Percentiles rank a stretch among this genome's conserved stretches.
phyloP scores from a whole-genome alignment of 2,888 invertebrate species.

The Drosophila rellima region DNA sequence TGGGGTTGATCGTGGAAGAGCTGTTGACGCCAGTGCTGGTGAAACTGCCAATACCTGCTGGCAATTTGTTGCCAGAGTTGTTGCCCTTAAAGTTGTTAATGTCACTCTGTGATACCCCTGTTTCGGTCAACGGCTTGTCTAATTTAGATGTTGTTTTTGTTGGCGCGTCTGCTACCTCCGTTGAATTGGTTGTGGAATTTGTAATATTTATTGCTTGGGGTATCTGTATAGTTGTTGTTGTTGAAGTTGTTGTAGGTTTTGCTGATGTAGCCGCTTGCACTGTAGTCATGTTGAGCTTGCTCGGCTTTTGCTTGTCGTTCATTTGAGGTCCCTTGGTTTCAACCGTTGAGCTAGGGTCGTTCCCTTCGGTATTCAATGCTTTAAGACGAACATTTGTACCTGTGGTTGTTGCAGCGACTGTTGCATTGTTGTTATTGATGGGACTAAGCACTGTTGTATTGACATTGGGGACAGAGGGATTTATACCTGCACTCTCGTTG shows the following conservation, averaged over 20 bases:
- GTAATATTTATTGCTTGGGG: conserved; percentile 1
- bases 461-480: neutral
- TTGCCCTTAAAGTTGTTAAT: conserved; percentile 2
- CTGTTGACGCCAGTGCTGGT: conserved; percentile 9
- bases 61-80: neutral
- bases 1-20: conserved; percentile 10
- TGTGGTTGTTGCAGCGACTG: neutral
- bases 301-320: conserved; percentile 1
- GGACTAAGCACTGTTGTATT: conserved; percentile 13
- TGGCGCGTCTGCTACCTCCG: conserved; percentile 19
- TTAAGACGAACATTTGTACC: neutral
- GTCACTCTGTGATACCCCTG: conserved; percentile 16
- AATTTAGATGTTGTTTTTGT: conserved; percentile 21
- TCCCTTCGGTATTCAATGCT: neutral
- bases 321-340: neutral
- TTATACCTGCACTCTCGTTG: conserved; percentile 11
- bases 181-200: neutral
- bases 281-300: conserved; percentile 1
- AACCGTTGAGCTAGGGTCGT: neutral
- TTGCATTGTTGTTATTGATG: conserved; percentile 14
- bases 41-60: conserved; percentile 3
- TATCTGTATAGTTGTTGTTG: conserved; percentile 12
- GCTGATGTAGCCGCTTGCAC: conserved; percentile 1
- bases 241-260: neutral
- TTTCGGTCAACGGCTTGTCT: conserved; percentile 28